Conservation (phyloP, 2,888 invertebrate species). For the Drosophila diplacantha region DNA sequence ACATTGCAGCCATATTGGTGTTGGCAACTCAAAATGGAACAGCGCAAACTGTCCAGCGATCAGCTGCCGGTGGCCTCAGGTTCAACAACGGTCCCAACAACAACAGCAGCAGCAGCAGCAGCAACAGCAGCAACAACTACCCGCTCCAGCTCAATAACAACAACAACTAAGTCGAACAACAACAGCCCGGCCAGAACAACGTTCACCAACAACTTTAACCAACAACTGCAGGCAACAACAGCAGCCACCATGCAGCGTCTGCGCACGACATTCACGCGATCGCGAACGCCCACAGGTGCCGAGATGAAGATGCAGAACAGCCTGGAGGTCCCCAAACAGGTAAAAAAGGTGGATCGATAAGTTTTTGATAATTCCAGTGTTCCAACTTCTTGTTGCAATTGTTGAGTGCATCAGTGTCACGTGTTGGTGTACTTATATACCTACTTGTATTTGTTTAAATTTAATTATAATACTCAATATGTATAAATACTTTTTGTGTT, state of each 20-base stretch:
- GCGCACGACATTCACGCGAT: conserved; percentile 91
- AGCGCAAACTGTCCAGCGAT: conserved; percentile 23
- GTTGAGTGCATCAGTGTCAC: neutral
- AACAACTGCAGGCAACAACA: conserved; percentile 25
- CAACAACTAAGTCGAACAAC: conserved; percentile 3
- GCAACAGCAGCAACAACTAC: neutral
- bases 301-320: conserved; percentile 95
- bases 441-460: neutral
- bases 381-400: neutral
- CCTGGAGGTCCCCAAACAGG: conserved; percentile 92
- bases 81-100: conserved; percentile 8
- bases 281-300: conserved; percentile 91
- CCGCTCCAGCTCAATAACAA: conserved; percentile 2
- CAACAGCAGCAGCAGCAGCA: conserved; percentile 2
- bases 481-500: neutral
- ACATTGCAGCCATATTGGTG: neutral
- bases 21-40: conserved; percentile 8
- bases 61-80: conserved; percentile 13
- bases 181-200: conserved; percentile 13
- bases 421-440: neutral
- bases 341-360: conserved; percentile 61
- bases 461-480: neutral
- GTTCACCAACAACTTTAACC: conserved; percentile 13
- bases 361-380: conserved; percentile 14
- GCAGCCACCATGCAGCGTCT: conserved; percentile 78